A percentile compares a stretch with the other conserved stretches of the same genome.
Conservation (phyloP, 2,888 invertebrate species). For the Erebia epiphron region DNA sequence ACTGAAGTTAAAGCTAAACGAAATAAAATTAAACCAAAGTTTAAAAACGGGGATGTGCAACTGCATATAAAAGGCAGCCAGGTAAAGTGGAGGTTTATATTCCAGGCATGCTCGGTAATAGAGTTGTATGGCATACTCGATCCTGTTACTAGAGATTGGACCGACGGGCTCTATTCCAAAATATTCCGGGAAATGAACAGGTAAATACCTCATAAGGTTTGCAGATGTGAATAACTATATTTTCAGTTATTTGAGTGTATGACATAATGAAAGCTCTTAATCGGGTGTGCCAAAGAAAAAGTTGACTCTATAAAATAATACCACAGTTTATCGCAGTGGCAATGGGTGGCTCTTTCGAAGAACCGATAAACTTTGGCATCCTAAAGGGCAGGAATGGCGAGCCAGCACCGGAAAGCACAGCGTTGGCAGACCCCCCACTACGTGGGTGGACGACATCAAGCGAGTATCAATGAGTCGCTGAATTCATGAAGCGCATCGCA, state of each 20-base stretch:
- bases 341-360: too few relatives aligned
- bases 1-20: not conserved
- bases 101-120: conserved; percentile 91
- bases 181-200: conserved; percentile 96
- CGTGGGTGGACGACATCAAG: too few relatives aligned
- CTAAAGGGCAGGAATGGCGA: too few relatives aligned
- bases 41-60: not conserved
- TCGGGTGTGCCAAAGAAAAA: too few relatives aligned
- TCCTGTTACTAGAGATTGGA: conserved; percentile 94
- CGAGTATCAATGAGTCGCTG: too few relatives aligned
- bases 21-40: conserved; percentile 9
- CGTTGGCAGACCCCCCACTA: too few relatives aligned
- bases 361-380: too few relatives aligned
- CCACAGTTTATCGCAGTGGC: too few relatives aligned
- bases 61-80: not conserved
- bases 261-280: not conserved
- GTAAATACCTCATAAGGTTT: conserved; percentile 54
- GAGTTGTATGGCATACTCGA: conserved; percentile 95
- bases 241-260: not conserved
- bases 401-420: too few relatives aligned
- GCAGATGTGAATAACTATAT: not conserved
- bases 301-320: too few relatives aligned
- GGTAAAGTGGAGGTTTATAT: conserved; percentile 28
- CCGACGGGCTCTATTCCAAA: conserved; percentile 94
- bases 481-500: too few relatives aligned